A percentile compares a stretch with the other conserved stretches of the same genome.
phyloP scores from a whole-genome alignment of 2,888 invertebrate species.

The Beris morrisii region DNA sequence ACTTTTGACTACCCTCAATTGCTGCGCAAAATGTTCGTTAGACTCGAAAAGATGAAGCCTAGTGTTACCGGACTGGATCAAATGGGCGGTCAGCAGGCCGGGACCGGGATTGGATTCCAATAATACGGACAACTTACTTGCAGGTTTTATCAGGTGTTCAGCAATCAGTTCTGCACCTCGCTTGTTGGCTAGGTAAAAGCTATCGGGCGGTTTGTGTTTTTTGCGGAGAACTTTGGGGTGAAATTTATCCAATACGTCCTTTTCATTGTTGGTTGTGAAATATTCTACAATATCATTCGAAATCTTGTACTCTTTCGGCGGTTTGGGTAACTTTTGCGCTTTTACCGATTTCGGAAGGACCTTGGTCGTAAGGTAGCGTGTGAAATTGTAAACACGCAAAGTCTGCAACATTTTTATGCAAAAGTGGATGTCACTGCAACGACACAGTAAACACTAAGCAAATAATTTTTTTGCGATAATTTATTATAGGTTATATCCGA shows the following conservation, averaged over 20 bases:
- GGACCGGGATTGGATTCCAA: conserved; percentile 73
- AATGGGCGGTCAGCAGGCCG: conserved; percentile 64
- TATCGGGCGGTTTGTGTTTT: conserved; percentile 46
- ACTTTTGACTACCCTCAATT: conserved; percentile 54
- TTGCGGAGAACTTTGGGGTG: conserved; percentile 49
- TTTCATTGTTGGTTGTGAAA: background rate
- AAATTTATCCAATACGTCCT: conserved; percentile 40
- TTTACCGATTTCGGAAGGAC: background rate
- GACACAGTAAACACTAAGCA: too few species aligned
- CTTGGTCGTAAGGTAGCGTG: conserved; percentile 3
- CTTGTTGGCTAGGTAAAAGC: conserved; percentile 48
- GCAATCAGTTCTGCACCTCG: conserved; percentile 46
- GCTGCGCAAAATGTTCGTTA: conserved; percentile 57
- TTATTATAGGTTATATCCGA: too few species aligned
- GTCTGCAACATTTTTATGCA: too few species aligned
- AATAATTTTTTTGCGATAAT: too few species aligned
- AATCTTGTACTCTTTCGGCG: conserved; percentile 9
- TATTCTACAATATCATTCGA: conserved; percentile 13
- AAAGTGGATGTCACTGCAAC: too few species aligned
- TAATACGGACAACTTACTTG: conserved; percentile 44
- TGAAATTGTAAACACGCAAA: background rate
- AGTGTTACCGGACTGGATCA: conserved; percentile 58
- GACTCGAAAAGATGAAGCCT: conserved; percentile 65
- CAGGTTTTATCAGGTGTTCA: conserved; percentile 44
- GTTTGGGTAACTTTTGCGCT: background rate